These are phyloP conservation scores for Brachionus manjavacas DNA, from an alignment of 1,140 invertebrate genomes.

Conservation along the genomic window DNA sequence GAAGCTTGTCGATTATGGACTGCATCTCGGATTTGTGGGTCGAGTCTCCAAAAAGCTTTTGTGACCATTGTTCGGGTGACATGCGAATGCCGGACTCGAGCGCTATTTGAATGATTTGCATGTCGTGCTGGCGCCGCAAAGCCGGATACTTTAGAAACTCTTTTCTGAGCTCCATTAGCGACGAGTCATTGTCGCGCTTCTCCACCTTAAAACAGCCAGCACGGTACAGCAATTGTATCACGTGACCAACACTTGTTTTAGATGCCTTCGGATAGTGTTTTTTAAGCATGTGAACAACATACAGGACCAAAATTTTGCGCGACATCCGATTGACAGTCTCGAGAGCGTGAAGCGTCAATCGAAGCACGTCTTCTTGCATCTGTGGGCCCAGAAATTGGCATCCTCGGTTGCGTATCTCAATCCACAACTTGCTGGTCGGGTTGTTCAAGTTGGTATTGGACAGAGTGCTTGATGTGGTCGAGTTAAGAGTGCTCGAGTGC, in stretches of 20 bases:
- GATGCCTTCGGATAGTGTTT: conserved; percentile 93
- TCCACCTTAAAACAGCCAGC: conserved; percentile 97
- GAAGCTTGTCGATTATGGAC: conserved; percentile 76
- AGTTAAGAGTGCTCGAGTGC: neutral
- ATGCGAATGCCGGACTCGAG: conserved; percentile 91
- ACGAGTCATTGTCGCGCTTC: conserved; percentile 92
- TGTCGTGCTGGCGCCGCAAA: conserved; percentile 86
- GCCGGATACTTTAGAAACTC: conserved; percentile 92
- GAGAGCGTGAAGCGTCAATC: conserved; percentile 82
- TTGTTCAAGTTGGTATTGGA: conserved; percentile 80
- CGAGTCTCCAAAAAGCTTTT: conserved; percentile 87
- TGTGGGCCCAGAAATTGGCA: conserved; percentile 97
- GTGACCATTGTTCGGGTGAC: conserved; percentile 96
- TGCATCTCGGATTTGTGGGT: conserved; percentile 97
- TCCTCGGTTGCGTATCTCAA: conserved; percentile 85
- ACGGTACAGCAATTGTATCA: conserved; percentile 91
- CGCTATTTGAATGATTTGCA: conserved; percentile 77
- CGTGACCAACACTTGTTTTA: conserved; percentile 96
- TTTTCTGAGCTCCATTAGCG: conserved; percentile 95
- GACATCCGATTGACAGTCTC: conserved; percentile 94
- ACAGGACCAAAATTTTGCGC: conserved; percentile 94
- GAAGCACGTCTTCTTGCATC: conserved; percentile 96
- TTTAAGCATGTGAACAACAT: conserved; percentile 90
- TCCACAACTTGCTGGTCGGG: conserved; percentile 87
- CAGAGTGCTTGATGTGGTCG: neutral